These are phyloP conservation scores for Hemithea aestivaria DNA, from an alignment of 2,888 invertebrate species.

Conservation along the genomic window DNA sequence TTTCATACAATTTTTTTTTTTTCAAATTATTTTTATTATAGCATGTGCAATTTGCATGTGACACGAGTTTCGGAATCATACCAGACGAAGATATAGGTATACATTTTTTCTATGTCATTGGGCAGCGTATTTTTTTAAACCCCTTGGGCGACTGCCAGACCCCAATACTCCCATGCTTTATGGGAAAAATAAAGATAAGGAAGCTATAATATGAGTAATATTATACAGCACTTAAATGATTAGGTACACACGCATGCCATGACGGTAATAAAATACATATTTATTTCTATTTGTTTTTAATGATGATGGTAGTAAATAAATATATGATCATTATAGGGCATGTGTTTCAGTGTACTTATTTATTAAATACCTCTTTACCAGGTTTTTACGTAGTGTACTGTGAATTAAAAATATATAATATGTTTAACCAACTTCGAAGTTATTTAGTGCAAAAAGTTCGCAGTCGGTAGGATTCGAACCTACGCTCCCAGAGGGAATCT, in stretches of 20 bases:
- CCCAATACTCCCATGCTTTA: slow-evolving; percentile 25
- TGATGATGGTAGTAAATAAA: too few relatives aligned
- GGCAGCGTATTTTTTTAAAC: slow-evolving; percentile 30
- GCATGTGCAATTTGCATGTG: too few relatives aligned
- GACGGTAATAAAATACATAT: slow-evolving; percentile 40
- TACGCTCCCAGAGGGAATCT: slow-evolving; percentile 94
- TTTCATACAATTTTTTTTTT: too few relatives aligned
- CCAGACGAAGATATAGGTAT: too few relatives aligned
- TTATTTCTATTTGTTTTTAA: slow-evolving; percentile 30
- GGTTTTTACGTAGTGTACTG: too few relatives aligned
- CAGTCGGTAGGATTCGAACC: slow-evolving; percentile 94
- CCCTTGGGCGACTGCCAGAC: slow-evolving; percentile 21
- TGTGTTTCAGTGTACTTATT: too few relatives aligned
- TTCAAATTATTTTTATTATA: too few relatives aligned
- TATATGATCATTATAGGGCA: too few relatives aligned
- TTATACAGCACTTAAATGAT: slow-evolving; percentile 31
- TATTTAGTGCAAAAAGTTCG: slow-evolving; percentile 49
- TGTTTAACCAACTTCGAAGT: too few relatives aligned
- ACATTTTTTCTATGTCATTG: slow-evolving; percentile 39
- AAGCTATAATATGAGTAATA: slow-evolving; percentile 16
- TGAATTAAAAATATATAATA: too few relatives aligned
- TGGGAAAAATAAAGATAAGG: slow-evolving; percentile 27
- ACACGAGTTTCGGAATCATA: too few relatives aligned
- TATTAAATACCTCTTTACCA: too few relatives aligned
- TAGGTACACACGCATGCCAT: slow-evolving; percentile 13